These are phyloP conservation scores for Philereme vetulata DNA, from an alignment of 2,888 invertebrate genomes.

Conservation along the genomic window DNA sequence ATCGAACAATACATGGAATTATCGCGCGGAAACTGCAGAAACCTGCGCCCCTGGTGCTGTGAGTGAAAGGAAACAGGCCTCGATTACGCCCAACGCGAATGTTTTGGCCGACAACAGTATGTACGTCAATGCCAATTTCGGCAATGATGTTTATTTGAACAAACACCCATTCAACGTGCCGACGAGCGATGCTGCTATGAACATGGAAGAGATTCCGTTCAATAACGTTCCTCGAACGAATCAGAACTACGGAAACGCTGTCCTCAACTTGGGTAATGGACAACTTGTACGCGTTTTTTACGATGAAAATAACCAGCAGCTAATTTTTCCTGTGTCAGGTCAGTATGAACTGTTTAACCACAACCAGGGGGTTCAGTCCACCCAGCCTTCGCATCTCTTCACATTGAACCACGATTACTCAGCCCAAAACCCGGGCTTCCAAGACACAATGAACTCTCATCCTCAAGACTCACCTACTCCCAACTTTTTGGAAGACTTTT, in stretches of 20 bases:
- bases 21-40: constrained; percentile 68
- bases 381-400: constrained; percentile 65
- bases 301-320: constrained; percentile 76
- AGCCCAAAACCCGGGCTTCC: constrained; percentile 53
- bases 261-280: constrained; percentile 76
- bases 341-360: constrained; percentile 78
- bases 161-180: constrained; percentile 67
- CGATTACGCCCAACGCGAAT: constrained; percentile 56
- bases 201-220: constrained; percentile 64
- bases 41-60: constrained; percentile 65
- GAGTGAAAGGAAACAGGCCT: constrained; percentile 64
- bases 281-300: constrained; percentile 74
- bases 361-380: constrained; percentile 61
- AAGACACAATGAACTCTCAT: constrained; percentile 58
- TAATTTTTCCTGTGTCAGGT: constrained; percentile 74
- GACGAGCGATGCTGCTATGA: constrained; percentile 56
- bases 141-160: constrained; percentile 70
- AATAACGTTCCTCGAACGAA: constrained; percentile 60
- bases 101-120: constrained; percentile 66
- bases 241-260: constrained; percentile 74
- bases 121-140: constrained; percentile 63
- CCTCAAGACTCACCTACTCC: constrained; percentile 63
- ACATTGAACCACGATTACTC: constrained; percentile 72
- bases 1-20: constrained; percentile 77
- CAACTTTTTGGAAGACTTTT: constrained; percentile 87